Evolutionary conservation across 1,140 invertebrate species (phyloP), one percentile per base, ranked within the genome.

Genomic region (Drosophila melanica): DNA sequence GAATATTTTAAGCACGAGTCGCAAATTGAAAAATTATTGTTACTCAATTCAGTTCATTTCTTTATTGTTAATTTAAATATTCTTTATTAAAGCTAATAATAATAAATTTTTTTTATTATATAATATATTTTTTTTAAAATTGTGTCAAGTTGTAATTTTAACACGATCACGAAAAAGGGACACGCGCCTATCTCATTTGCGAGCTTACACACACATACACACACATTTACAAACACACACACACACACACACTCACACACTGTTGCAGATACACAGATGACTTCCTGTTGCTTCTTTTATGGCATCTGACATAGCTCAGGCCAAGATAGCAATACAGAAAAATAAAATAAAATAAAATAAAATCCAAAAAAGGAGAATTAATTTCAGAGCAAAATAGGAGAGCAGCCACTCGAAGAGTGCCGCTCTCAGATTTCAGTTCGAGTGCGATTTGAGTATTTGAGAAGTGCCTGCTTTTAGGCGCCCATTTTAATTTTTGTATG

Each of bases 281-380:
- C 37, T 77, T 75, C 75, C 75, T 77, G 75, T 77, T 77, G 75
- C 75, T 77, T 77, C 54, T 69, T 63, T 64, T 65, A 37, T 69
- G 45, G 18, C 27, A 23, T 35, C 6, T 30, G n/a, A 76, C 55
- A 76, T 75, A 72, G 57, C 72, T 50, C 18, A 9, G 41, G 44
- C 45, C 62, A 60, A 74, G 57, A 62, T 67, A 37, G 37, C 27
- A 33, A 8, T 11, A n/a, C 10, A 9, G 18, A 27, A 16, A 37
- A 33, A 4, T n/a, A 12, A 55, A 39, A 1, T 10, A 16, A 37
- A 33, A 4, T n/a, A 12, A 55, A 39, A 1, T 10, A 9, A 44
- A 42, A 27, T 4, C 18, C 35, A 10, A 45, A 18, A 14, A 48
- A 18, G 30, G 59, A 27, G n/a, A n/a, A n/a, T n/a, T n/a, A n/a